A percentile compares a stretch with the other conserved stretches of the same genome.
Evolutionary conservation across 2,113 vertebrate species (phyloP).

Genomic region (Dasyurus viverrinus): DNA sequence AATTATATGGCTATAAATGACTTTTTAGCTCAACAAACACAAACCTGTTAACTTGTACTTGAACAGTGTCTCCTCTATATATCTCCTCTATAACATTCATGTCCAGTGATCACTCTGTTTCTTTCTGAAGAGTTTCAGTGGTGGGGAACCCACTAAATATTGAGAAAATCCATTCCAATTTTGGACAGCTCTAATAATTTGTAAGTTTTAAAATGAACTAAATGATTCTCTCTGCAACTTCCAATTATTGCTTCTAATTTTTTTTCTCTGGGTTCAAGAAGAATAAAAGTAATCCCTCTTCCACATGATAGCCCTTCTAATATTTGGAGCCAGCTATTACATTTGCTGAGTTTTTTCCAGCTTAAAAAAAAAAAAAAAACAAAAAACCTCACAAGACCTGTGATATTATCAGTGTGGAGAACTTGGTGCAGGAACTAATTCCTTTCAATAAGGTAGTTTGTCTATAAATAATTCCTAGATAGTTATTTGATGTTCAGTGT

Average conservation of each 20-base stretch:
- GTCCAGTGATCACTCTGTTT: background rate
- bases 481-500: background rate
- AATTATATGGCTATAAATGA: background rate
- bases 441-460: background rate
- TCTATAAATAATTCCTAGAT: background rate
- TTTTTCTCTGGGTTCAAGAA: background rate
- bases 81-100: background rate
- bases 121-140: background rate
- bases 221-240: background rate
- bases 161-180: background rate
- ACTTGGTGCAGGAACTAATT: background rate
- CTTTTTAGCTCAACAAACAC: background rate
- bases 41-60: background rate
- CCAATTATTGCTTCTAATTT: background rate
- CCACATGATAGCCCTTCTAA: background rate
- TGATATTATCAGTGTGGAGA: background rate
- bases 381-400: background rate
- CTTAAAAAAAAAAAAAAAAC: too few relatives aligned
- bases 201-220: background rate
- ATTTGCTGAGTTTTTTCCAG: background rate
- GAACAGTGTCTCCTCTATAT: too few relatives aligned
- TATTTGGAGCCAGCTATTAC: background rate
- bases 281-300: background rate
- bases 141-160: background rate
- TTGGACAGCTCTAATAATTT: background rate